Evolutionary conservation across 2,888 invertebrate genomes (phyloP).

Genomic region (Platycheirus albimanus): DNA sequence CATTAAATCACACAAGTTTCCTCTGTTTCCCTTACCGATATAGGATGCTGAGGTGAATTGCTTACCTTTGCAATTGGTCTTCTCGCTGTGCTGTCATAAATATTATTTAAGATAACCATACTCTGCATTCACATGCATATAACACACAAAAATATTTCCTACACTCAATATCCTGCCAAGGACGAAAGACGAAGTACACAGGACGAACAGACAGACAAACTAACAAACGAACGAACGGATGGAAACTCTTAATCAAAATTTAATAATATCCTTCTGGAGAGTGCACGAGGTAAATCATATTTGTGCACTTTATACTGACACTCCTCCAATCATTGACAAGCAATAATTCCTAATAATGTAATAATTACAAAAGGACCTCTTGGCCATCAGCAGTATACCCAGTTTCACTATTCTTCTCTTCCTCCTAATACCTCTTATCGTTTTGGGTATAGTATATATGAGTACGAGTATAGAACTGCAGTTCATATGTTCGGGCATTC

Average conservation of each 20-base stretch:
- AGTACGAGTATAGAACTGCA: neutral
- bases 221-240: constrained; percentile 8
- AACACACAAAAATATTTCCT: constrained; percentile 28
- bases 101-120: constrained; percentile 71
- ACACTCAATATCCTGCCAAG: constrained; percentile 6
- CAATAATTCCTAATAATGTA: constrained; percentile 72
- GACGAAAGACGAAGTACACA: neutral
- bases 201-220: neutral
- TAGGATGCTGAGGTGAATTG: constrained; percentile 48
- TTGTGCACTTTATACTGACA: constrained; percentile 1
- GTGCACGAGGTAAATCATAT: constrained; percentile 62
- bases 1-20: constrained; percentile 63
- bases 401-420: neutral
- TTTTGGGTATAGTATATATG: constrained; percentile 25
- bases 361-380: constrained; percentile 70
- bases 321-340: constrained; percentile 65
- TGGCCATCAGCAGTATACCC: neutral
- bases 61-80: constrained; percentile 62
- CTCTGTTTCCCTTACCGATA: constrained; percentile 2
- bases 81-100: constrained; percentile 64
- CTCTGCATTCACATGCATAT: constrained; percentile 27
- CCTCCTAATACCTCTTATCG: constrained; percentile 42
- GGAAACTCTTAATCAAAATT: constrained; percentile 70
- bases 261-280: constrained; percentile 63
- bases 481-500: constrained; percentile 58